A percentile compares a stretch with the other conserved stretches of the same genome.
These are phyloP conservation scores for Ephydatia muelleri DNA, from an alignment of 37 sponge, comb jelly and placozoan genomes.

Conservation along the genomic window DNA sequence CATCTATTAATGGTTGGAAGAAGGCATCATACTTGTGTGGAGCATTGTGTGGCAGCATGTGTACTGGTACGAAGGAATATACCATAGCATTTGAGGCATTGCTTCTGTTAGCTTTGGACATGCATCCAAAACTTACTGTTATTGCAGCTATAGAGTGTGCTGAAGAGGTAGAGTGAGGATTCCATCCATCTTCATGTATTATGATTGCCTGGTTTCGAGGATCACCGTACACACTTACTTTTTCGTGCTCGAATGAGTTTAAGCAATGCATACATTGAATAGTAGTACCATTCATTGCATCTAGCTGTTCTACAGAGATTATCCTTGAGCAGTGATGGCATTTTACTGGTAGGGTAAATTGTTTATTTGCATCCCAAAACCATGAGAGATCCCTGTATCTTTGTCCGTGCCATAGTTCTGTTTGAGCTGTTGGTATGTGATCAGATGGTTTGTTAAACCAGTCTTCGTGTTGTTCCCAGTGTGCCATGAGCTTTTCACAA, in stretches of 20 bases:
- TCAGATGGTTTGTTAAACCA: neutral
- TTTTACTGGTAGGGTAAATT: neutral
- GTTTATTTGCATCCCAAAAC: constrained; percentile 2
- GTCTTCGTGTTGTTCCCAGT: neutral
- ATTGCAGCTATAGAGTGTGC: constrained; percentile 24
- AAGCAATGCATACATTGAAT: too few relatives aligned
- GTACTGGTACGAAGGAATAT: neutral
- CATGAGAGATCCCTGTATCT: constrained; percentile 2
- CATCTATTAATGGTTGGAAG: constrained; percentile 5
- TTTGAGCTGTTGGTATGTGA: neutral
- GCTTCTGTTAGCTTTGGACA: neutral
- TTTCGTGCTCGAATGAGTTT: too few relatives aligned
- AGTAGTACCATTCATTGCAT: too few relatives aligned
- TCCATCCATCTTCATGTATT: constrained; percentile 31
- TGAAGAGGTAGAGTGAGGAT: constrained; percentile 14
- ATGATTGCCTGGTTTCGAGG: constrained; percentile 17
- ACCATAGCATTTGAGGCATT: neutral
- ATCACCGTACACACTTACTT: neutral
- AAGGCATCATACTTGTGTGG: constrained; percentile 21
- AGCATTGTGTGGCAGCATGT: neutral
- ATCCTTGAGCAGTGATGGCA: neutral
- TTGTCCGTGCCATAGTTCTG: constrained; percentile 20
- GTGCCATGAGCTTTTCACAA: constrained; percentile 4
- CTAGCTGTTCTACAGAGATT: neutral
- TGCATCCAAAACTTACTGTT: constrained; percentile 17